Evolutionary conservation across 2,113 vertebrate species (phyloP).

Genomic region (Macrotis lagotis): DNA sequence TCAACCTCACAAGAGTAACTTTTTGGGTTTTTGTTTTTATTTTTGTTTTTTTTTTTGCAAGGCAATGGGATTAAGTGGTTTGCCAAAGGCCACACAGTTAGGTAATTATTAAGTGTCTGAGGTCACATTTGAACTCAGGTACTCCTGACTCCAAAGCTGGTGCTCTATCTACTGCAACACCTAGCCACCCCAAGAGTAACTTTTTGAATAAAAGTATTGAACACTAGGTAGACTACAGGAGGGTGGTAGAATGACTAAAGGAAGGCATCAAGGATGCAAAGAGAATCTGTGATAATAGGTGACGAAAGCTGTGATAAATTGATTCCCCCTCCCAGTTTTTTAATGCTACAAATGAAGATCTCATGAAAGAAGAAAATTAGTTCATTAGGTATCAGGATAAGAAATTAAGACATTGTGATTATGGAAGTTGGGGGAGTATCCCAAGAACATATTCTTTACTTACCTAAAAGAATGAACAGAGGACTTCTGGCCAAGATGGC

Average conservation of each 20-base stretch:
- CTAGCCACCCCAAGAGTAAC: slow-evolving; percentile 60
- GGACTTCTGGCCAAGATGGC: too few species aligned
- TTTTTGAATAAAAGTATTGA: slow-evolving; percentile 75
- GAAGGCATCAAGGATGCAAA: slow-evolving; percentile 61
- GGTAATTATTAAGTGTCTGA: too few species aligned
- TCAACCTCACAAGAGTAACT: slow-evolving; percentile 57
- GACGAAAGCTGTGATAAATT: slow-evolving; percentile 59
- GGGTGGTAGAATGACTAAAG: slow-evolving; percentile 63
- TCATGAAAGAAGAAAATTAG: slow-evolving; percentile 68
- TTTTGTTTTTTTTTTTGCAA: too few species aligned
- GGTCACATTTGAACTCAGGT: too few species aligned
- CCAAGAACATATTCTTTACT: slow-evolving; percentile 54
- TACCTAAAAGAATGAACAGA: slow-evolving; percentile 49
- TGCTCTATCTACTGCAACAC: too few species aligned
- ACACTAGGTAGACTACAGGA: slow-evolving; percentile 57
- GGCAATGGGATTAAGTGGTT: too few species aligned
- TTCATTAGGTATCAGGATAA: slow-evolving; percentile 59
- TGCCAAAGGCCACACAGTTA: too few species aligned
- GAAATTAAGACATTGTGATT: slow-evolving; percentile 63
- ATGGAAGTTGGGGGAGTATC: slow-evolving; percentile 58
- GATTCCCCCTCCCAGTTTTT: slow-evolving; percentile 1
- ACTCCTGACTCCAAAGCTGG: too few species aligned
- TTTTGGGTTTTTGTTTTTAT: slow-evolving; percentile 73
- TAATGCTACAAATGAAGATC: slow-evolving; percentile 67
- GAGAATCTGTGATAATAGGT: slow-evolving; percentile 64